Evolutionary conservation across 2,888 invertebrate species (phyloP), one percentile per base, ranked within the genome.

Genomic region (Nycteola revayana): DNA sequence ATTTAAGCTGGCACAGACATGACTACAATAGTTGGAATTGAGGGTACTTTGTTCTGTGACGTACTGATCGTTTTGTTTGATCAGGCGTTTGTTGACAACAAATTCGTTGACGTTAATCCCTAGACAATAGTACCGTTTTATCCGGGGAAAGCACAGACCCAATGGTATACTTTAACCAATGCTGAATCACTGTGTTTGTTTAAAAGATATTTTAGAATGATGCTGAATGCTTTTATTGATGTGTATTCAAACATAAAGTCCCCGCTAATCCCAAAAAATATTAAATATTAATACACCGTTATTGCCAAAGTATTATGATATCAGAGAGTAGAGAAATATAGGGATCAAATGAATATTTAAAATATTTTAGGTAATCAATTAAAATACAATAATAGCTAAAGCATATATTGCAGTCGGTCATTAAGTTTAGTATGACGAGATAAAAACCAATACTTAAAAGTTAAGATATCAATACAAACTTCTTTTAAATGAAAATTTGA

Each of bases 51-150:
- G 61, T 57, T 62, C 66, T 60, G 54, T 68, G 70, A 72, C 69
- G 71, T 62, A 68, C 68, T 74, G 77, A 75, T 78, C 80, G 80
- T 82, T 82, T 80, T 87, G 80, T 87, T 85, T 87, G 83, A 82
- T 82, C 85, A 80, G 77, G 81, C 85, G 79, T 84, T 79, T 81
- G 85, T 83, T 82, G 83, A 82, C 84, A 82, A 84, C 80, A 78
- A 83, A 77, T 86, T 82, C 77, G 82, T 83, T 83, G 87, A 87
- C 87, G 79, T 70, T 87, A 87, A 88, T 88, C 87, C 85, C 67
- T 58, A 75, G 74, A 88, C 85, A 88, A 88, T 87, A 67, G 80
- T 55, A 67, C 66, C 66, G 74, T 76, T 84, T 80, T 74, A 83
- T 81, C 70, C 69, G 51, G 64, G 60, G 66, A 56, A 58, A 51